These are phyloP conservation scores for Phylloscopus whistleri DNA, from an alignment of 2,113 vertebrate species.

Conservation along the genomic window DNA sequence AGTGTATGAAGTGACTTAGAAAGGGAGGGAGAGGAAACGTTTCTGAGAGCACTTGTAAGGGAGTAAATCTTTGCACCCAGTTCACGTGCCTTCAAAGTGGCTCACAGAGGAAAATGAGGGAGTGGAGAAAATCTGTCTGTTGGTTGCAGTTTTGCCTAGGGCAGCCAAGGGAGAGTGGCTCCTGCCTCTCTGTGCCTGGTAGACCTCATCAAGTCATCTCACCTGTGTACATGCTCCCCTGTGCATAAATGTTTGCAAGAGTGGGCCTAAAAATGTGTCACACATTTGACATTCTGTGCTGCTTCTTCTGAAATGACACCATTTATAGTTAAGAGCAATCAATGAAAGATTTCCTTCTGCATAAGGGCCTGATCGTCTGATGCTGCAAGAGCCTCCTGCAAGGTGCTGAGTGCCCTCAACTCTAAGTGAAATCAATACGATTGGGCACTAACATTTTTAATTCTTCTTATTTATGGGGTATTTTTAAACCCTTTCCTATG, in stretches of 20 bases:
- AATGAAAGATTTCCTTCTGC: conserved; percentile 48
- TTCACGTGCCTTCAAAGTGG: neutral
- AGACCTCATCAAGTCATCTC: neutral
- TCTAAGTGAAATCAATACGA: conserved; percentile 45
- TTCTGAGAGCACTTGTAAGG: neutral
- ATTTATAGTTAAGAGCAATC: conserved; percentile 63
- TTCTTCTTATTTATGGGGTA: neutral
- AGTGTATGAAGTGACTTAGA: neutral
- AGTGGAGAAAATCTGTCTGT: neutral
- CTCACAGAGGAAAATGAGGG: neutral
- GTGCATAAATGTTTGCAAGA: neutral
- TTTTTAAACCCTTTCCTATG: neutral
- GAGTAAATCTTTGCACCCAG: neutral
- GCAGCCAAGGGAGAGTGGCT: neutral
- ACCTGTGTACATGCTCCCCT: neutral
- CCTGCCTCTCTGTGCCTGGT: neutral
- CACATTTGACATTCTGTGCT: conserved; percentile 10
- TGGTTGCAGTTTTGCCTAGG: neutral
- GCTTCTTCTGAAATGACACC: conserved; percentile 24
- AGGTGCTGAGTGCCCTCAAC: conserved; percentile 51
- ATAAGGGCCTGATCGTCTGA: conserved; percentile 47
- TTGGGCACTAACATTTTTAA: conserved; percentile 33
- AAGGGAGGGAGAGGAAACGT: neutral
- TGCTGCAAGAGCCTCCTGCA: conserved; percentile 53
- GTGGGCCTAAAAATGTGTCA: neutral